Percentiles rank a stretch among this genome's conserved stretches.
Evolutionary conservation across 1,140 invertebrate genomes (phyloP).

Genomic region (Heliconius hewitsoni): DNA sequence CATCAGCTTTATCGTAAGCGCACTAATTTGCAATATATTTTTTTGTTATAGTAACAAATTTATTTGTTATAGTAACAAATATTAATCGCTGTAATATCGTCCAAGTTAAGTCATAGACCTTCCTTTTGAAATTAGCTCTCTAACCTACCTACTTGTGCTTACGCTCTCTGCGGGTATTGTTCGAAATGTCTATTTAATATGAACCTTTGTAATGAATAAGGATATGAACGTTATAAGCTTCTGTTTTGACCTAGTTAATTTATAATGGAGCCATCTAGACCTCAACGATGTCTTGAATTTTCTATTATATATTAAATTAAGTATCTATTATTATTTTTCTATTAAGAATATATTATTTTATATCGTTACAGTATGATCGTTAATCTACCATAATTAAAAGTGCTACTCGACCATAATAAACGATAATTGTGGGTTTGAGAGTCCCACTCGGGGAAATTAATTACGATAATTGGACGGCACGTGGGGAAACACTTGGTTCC

Average conservation of each 20-base stretch:
- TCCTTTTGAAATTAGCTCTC: constrained; percentile 10
- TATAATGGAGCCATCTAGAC: constrained; percentile 31
- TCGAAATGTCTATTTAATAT: constrained; percentile 23
- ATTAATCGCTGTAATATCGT: neutral
- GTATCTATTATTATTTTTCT: neutral
- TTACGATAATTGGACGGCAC: no score
- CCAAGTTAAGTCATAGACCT: neutral
- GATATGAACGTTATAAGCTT: constrained; percentile 12
- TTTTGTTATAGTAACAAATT: neutral
- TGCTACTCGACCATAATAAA: no score
- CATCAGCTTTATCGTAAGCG: neutral
- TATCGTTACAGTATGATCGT: neutral
- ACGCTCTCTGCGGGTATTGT: neutral
- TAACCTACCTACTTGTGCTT: neutral
- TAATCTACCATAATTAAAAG: no score
- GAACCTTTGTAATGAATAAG: constrained; percentile 25
- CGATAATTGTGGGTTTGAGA: no score
- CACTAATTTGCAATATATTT: neutral
- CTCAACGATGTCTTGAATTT: neutral
- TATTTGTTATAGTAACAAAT: neutral
- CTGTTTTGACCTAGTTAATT: constrained; percentile 28
- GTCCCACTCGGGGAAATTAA: no score
- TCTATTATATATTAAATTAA: constrained; percentile 1
- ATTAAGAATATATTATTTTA: neutral
- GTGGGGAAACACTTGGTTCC: no score